phyloP scores from a whole-genome alignment of 2,113 vertebrate species.

The Zapornia atra region DNA sequence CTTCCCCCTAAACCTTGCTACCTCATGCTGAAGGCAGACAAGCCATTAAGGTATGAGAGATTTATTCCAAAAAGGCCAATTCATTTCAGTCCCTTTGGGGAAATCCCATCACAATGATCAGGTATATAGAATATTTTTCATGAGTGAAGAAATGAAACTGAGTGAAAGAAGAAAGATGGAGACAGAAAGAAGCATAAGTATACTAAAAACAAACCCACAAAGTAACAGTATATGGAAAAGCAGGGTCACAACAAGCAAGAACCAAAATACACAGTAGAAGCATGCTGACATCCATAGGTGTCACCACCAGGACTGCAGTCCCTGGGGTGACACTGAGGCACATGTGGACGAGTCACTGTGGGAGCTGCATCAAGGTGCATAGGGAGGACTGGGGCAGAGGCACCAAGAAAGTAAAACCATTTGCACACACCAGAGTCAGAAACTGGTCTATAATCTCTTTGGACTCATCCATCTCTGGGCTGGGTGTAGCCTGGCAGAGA shows the following conservation, averaged over 20 bases:
- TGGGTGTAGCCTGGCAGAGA: not conserved
- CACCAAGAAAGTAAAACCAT: constrained; percentile 50
- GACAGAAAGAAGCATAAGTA: constrained; percentile 6
- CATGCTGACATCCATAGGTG: constrained; percentile 25
- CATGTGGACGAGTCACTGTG: not conserved
- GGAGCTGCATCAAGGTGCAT: not conserved
- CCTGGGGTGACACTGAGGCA: not conserved
- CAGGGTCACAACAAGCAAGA: constrained; percentile 42
- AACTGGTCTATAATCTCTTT: not conserved
- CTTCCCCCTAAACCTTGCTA: not conserved
- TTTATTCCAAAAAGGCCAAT: not conserved
- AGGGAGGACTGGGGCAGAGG: not conserved
- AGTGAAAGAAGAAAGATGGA: constrained; percentile 8
- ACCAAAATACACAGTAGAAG: constrained; percentile 15
- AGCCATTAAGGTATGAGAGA: not conserved
- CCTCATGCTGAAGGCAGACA: not conserved
- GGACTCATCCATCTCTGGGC: not conserved
- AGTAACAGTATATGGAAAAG: constrained; percentile 7
- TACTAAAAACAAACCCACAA: not conserved
- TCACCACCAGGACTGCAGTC: not conserved
- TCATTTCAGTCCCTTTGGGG: not conserved
- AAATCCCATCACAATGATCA: not conserved
- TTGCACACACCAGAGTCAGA: not conserved
- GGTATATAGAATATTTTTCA: constrained; percentile 74
- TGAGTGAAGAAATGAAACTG: constrained; percentile 56